phyloP scores from a whole-genome alignment of 1,140 invertebrate species.

The Meteorus sp. region DNA sequence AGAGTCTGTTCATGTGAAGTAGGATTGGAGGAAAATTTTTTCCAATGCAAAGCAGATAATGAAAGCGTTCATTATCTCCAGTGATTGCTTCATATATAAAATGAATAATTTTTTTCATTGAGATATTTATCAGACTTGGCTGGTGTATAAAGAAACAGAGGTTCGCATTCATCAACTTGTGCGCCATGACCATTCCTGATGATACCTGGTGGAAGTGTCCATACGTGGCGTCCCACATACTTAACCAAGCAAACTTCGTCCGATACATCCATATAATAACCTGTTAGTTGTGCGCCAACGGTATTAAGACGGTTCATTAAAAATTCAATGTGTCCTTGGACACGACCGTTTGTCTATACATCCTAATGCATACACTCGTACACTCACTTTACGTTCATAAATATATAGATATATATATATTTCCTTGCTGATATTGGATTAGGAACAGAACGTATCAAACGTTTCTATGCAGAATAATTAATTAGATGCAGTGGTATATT shows the following conservation, averaged over 20 bases:
- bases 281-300: conserved; percentile 33
- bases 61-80: background rate
- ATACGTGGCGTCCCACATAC: conserved; percentile 46
- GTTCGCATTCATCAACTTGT: background rate
- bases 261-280: conserved; percentile 4
- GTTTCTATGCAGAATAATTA: background rate
- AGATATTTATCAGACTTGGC: background rate
- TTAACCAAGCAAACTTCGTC: background rate
- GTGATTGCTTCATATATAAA: background rate
- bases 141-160: background rate
- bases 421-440: no score
- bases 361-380: background rate
- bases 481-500: background rate
- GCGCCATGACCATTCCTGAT: conserved; percentile 42
- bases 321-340: conserved; percentile 42
- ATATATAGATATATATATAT: no score
- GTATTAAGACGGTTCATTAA: conserved; percentile 45
- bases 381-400: no score
- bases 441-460: background rate
- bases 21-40: conserved; percentile 3
- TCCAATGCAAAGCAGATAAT: background rate
- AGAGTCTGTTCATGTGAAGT: no score
- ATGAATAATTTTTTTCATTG: background rate
- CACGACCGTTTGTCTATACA: conserved; percentile 21
- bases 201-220: conserved; percentile 37